Base-by-base conservation (phyloP, 2,888 invertebrate genomes). In the Agrochola lota region DNA sequence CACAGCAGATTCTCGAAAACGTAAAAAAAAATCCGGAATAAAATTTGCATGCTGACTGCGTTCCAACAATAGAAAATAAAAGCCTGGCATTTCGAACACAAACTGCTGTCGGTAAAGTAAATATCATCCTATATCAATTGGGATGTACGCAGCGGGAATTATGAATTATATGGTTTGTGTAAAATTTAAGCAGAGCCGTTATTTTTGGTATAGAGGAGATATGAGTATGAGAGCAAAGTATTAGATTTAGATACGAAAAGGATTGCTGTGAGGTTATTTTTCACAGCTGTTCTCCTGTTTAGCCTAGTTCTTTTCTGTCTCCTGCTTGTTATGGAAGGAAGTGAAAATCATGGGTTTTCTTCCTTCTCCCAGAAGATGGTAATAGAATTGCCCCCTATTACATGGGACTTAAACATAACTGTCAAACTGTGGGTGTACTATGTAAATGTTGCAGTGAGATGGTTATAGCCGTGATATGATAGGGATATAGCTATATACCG, bases 61-160 rank as follows among this genome's bases (percentile, higher is more conserved):
- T 59, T 74, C 40, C 23, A 57, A 87, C 79, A 86, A 86, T 83
- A 83, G 81, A 80, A 80, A 87, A 85, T 83, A 87, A 86, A 87
- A 86, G 59, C 63, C 20, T 71, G 66, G 72, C 64, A 68, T 80
- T 84, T 73, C 46, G 67, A 68, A 71, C 66, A 71, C 66, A 78
- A 84, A 85, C 77, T 83, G 78, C 78, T 76, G 78, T 79, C 71
- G 78, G 78, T 81, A 81, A 85, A 86, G 79, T 86, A 87, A 87
- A 87, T 88, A 88, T 86, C 74, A 87, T 75, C 63, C 79, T 75
- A 59, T 79, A 78, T 86, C 88, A 87, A 85, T 86, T 80, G 88
- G 84, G 73, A 71, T 73, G 78, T 81, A 87, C 86, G 88, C 78
- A 75, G 66, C 17, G 72, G 71, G 88, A 86, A 83, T 85, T 79